Evolutionary conservation across 1,140 invertebrate genomes (phyloP).

Genomic region (Trissolcus basalis): DNA sequence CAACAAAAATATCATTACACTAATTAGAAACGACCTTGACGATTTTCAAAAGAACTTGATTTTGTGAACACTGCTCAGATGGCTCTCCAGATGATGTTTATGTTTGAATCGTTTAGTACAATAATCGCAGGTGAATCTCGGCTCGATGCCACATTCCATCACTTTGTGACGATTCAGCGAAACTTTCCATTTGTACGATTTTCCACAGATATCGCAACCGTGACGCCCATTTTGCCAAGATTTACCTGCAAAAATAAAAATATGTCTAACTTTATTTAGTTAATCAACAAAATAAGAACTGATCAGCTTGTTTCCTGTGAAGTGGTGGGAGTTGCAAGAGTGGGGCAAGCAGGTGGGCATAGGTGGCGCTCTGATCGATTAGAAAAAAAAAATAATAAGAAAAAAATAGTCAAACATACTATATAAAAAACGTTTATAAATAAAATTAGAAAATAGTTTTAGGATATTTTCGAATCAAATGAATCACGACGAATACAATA

Average conservation of each 20-base stretch:
- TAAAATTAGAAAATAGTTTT: no score
- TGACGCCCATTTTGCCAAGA: constrained; percentile 45
- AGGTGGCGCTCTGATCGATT: background rate
- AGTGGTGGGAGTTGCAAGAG: no score
- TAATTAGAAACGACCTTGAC: no score
- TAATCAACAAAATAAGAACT: no score
- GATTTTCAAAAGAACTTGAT: background rate
- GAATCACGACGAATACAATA: no score
- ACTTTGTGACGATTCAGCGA: constrained; percentile 66
- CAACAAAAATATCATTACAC: no score
- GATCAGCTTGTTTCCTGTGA: no score
- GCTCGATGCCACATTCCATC: constrained; percentile 73
- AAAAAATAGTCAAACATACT: no score
- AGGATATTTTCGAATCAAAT: no score
- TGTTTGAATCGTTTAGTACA: constrained; percentile 66
- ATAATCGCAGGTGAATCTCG: constrained; percentile 68
- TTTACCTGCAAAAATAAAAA: constrained; percentile 13
- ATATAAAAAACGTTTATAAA: no score
- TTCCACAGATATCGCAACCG: constrained; percentile 63
- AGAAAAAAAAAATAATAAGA: no score
- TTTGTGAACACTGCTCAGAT: constrained; percentile 56
- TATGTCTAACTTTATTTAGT: background rate
- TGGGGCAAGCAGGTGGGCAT: background rate
- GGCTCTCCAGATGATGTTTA: constrained; percentile 66
- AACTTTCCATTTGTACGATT: constrained; percentile 71